phyloP scores from a whole-genome alignment of 2,888 invertebrate species.

The Pediacus dermestoides region DNA sequence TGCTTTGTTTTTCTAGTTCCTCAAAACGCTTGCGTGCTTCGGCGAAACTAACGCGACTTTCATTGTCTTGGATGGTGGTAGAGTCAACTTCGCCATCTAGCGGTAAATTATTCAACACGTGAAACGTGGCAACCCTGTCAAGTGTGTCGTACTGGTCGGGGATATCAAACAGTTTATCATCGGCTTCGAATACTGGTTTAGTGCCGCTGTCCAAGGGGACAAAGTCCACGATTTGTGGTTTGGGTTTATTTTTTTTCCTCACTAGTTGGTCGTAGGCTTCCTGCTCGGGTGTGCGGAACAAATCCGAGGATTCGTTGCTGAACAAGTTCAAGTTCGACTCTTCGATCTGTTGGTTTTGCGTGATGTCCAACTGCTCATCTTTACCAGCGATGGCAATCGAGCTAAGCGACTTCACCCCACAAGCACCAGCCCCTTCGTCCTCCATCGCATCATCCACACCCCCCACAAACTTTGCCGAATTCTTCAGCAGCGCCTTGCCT shows the following conservation, averaged over 20 bases:
- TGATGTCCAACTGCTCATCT: slow-evolving; percentile 24
- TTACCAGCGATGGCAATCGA: slow-evolving; percentile 26
- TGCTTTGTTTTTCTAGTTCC: slow-evolving; percentile 18
- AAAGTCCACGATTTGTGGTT: slow-evolving; percentile 31
- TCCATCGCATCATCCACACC: slow-evolving; percentile 10
- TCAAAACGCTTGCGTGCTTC: slow-evolving; percentile 39
- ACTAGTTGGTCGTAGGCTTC: neutral
- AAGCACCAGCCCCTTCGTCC: neutral
- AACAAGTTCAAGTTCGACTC: slow-evolving; percentile 27
- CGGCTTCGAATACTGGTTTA: slow-evolving; percentile 22
- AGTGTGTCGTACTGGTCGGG: slow-evolving; percentile 28
- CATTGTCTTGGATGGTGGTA: neutral
- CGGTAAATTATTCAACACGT: slow-evolving; percentile 26
- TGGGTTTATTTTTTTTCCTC: slow-evolving; percentile 2
- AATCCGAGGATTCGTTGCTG: slow-evolving; percentile 23
- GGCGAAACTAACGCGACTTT: slow-evolving; percentile 31
- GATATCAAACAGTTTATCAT: slow-evolving; percentile 14
- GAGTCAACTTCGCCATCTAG: slow-evolving; percentile 10
- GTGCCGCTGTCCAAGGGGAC: slow-evolving; percentile 31
- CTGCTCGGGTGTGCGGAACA: neutral
- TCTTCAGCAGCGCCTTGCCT: neutral
- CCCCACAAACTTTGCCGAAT: neutral
- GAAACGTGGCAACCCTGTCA: slow-evolving; percentile 34
- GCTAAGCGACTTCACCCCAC: slow-evolving; percentile 4
- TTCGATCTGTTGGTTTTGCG: slow-evolving; percentile 12